Evolutionary conservation across 2,797 vertebrate species (phyloP).

Genomic region (Lateolabrax maculatus): DNA sequence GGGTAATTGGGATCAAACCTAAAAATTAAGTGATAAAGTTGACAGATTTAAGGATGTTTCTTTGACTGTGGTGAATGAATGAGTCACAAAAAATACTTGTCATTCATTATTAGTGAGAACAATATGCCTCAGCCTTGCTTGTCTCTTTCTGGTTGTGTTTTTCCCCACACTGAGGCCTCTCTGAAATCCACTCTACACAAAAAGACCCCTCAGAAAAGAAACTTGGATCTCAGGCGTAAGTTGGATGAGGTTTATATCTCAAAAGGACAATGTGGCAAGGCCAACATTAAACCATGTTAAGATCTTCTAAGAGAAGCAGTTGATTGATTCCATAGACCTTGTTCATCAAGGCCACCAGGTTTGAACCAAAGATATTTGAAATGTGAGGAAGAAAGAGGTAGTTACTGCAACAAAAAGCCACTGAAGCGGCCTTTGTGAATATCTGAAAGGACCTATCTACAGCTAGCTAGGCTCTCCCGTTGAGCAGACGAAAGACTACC

Average conservation of each 20-base stretch:
- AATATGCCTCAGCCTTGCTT: conserved; percentile 73
- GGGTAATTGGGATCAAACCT: neutral
- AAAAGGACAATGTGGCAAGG: conserved; percentile 86
- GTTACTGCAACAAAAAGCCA: conserved; percentile 85
- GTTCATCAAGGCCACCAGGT: conserved; percentile 87
- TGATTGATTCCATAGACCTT: conserved; percentile 86
- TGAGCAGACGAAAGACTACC: conserved; percentile 81
- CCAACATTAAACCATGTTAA: conserved; percentile 85
- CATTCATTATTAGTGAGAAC: conserved; percentile 75
- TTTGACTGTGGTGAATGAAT: conserved; percentile 52
- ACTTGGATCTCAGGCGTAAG: conserved; percentile 82
- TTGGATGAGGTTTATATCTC: conserved; percentile 85
- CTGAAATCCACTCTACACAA: conserved; percentile 82
- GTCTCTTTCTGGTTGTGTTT: conserved; percentile 66
- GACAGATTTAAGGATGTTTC: conserved; percentile 55
- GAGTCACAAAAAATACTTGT: conserved; percentile 64
- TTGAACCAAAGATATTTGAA: conserved; percentile 87
- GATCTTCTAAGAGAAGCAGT: conserved; percentile 83
- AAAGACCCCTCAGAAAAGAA: conserved; percentile 81
- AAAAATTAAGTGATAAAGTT: conserved; percentile 36
- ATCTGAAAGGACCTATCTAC: conserved; percentile 82
- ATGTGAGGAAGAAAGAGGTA: conserved; percentile 85
- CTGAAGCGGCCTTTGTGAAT: conserved; percentile 83
- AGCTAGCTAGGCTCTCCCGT: conserved; percentile 80
- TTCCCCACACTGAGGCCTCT: conserved; percentile 67